Evolutionary conservation across 2,888 invertebrate genomes (phyloP).

Genomic region (Brassicogethes aeneus): DNA sequence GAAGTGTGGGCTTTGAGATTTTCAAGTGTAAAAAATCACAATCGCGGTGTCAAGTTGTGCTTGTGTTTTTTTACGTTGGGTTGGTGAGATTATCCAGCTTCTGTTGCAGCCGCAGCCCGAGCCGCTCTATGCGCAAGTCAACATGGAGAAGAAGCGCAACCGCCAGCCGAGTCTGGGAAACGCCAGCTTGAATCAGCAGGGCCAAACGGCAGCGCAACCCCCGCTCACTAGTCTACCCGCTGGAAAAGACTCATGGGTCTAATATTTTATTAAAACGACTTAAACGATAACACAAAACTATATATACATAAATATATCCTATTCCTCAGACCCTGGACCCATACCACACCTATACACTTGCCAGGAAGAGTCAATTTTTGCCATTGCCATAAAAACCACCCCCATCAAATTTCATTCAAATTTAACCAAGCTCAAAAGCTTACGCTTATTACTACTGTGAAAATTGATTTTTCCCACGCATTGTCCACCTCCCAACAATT

Average conservation of each 20-base stretch:
- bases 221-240: constrained; percentile 30
- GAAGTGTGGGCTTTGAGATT: too few relatives aligned
- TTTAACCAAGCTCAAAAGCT: too few relatives aligned
- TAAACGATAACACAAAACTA: not conserved
- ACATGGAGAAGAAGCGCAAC: constrained; percentile 55
- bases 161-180: constrained; percentile 39
- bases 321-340: constrained; percentile 11
- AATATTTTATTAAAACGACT: constrained; percentile 22
- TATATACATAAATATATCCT: constrained; percentile 5
- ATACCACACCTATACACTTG: too few relatives aligned
- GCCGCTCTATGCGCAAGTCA: constrained; percentile 57
- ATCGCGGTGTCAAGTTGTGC: too few relatives aligned
- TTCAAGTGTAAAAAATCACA: too few relatives aligned
- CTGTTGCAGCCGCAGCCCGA: constrained; percentile 43
- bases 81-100: constrained; percentile 9
- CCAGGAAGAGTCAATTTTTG: too few relatives aligned
- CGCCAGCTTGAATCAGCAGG: constrained; percentile 25
- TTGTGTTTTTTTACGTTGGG: too few relatives aligned
- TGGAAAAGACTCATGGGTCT: constrained; percentile 42
- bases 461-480: not conserved
- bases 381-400: too few relatives aligned
- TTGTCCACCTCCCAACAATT: constrained; percentile 20
- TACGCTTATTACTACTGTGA: too few relatives aligned
- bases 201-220: constrained; percentile 15
- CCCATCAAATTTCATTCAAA: too few relatives aligned